phyloP scores from a whole-genome alignment of 1,140 invertebrate genomes.

The Aphis craccivora region DNA sequence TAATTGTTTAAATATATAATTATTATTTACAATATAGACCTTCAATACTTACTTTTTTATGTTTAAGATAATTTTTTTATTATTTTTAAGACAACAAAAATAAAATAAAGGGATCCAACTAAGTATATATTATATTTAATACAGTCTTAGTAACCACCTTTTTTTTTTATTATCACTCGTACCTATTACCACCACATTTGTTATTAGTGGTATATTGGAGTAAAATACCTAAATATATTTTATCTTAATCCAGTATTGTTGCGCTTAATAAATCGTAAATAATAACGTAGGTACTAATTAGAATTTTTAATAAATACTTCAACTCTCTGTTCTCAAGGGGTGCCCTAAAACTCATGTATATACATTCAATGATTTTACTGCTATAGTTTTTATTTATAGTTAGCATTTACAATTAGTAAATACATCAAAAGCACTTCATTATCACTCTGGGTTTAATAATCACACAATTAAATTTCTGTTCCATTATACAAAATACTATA shows the following conservation, averaged over 20 bases:
- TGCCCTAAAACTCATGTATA: background rate
- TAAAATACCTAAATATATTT: conserved; percentile 9
- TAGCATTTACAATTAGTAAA: conserved; percentile 15
- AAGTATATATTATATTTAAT: conserved; percentile 6
- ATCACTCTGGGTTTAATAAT: conserved; percentile 6
- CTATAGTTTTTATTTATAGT: background rate
- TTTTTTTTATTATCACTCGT: background rate
- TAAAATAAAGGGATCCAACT: background rate
- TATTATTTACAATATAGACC: background rate
- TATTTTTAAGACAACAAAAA: background rate
- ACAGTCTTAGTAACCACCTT: background rate
- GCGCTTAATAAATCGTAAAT: background rate
- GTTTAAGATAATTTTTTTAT: background rate
- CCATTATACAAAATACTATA: background rate
- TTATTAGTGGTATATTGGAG: background rate
- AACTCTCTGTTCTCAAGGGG: background rate
- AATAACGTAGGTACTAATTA: background rate
- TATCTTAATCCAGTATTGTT: background rate
- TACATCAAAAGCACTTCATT: conserved; percentile 8
- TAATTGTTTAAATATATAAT: background rate
- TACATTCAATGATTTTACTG: background rate
- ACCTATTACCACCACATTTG: background rate
- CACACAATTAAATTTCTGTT: conserved; percentile 28
- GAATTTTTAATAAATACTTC: background rate
- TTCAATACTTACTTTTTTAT: background rate